Percentiles rank a stretch among this genome's conserved stretches.
phyloP scores from a whole-genome alignment of 2,113 vertebrate species.

The Catharus minimus region DNA sequence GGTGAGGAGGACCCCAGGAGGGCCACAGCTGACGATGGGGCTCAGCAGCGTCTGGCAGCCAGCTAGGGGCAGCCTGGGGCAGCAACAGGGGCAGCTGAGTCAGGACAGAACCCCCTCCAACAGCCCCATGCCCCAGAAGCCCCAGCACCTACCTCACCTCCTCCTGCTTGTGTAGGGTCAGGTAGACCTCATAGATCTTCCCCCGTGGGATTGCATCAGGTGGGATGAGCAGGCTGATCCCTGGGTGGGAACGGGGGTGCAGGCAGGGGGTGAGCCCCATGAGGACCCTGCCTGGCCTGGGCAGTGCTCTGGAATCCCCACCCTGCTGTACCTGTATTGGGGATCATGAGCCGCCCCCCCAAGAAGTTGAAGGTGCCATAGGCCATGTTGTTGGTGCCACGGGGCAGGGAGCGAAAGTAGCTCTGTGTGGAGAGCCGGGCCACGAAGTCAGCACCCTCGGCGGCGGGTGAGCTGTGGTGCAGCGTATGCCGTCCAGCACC shows the following conservation, averaged over 20 bases:
- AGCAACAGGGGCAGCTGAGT: not conserved
- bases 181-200: conserved; percentile 98
- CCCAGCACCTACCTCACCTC: conserved; percentile 92
- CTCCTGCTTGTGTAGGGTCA: conserved; percentile 95
- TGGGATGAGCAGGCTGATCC: conserved; percentile 97
- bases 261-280: not conserved
- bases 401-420: conserved; percentile 93
- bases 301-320: not conserved
- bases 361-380: conserved; percentile 98
- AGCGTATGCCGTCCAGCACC: conserved; percentile 89
- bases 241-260: conserved; percentile 27
- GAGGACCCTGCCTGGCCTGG: not conserved
- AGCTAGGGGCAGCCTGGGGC: conserved; percentile 88
- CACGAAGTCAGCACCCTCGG: conserved; percentile 85
- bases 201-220: conserved; percentile 97
- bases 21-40: conserved; percentile 96
- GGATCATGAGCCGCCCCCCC: conserved; percentile 92
- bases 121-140: accelerated
- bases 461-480: conserved; percentile 88
- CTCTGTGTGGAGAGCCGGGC: conserved; percentile 90
- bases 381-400: conserved; percentile 88
- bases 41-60: conserved; percentile 97
- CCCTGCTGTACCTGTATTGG: conserved; percentile 85
- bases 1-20: conserved; percentile 94
- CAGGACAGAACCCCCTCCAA: not conserved